A percentile compares a stretch with the other conserved stretches of the same genome.
Evolutionary conservation across 2,113 vertebrate species (phyloP).

Genomic region (Phylloscopus whistleri): DNA sequence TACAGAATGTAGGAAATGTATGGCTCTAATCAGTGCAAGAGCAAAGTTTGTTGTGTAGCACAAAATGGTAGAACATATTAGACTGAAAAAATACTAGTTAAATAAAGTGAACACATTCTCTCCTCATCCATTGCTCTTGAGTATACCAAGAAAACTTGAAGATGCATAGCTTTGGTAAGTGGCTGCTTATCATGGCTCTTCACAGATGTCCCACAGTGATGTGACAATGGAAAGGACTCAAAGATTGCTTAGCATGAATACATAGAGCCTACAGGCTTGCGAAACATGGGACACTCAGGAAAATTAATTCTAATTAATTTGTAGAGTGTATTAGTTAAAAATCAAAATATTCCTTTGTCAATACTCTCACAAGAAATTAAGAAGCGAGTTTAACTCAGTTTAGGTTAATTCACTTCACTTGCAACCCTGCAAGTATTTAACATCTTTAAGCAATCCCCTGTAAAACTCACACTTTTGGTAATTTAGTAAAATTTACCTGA

Average conservation of each 20-base stretch:
- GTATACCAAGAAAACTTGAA: neutral
- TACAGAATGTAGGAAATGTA: neutral
- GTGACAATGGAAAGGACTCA: neutral
- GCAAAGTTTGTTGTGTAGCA: neutral
- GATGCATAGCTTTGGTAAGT: constrained; percentile 12
- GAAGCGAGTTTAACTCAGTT: neutral
- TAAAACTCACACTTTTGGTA: constrained; percentile 43
- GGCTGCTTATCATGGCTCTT: constrained; percentile 6
- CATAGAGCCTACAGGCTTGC: neutral
- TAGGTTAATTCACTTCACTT: constrained; percentile 20
- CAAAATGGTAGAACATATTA: neutral
- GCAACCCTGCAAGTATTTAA: neutral
- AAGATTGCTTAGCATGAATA: neutral
- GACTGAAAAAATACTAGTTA: neutral
- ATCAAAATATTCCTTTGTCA: constrained; percentile 4
- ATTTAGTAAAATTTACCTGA: constrained; percentile 51
- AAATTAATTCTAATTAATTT: constrained; percentile 14
- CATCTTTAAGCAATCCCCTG: constrained; percentile 5
- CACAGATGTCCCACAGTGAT: neutral
- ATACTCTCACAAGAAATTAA: constrained; percentile 19
- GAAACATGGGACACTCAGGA: neutral
- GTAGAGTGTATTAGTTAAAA: constrained; percentile 11
- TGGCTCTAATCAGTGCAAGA: neutral
- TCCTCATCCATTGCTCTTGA: neutral
- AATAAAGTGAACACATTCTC: neutral